A percentile compares a stretch with the other conserved stretches of the same genome.
Conservation (phyloP, 2,888 invertebrate genomes). For the Smittia sp. region DNA sequence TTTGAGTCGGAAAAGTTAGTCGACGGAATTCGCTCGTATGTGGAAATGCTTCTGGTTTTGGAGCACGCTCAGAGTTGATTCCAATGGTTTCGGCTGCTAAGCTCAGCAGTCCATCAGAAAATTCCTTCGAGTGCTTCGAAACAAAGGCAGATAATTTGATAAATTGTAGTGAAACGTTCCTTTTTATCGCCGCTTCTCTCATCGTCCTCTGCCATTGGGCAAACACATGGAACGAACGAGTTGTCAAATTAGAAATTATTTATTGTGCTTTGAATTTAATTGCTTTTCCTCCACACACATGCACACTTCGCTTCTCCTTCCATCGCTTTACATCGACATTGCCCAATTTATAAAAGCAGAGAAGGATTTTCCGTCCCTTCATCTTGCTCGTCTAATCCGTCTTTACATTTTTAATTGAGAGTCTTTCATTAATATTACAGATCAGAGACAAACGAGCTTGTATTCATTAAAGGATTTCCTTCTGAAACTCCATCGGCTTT, state of each 20-base stretch:
- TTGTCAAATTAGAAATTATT: slow-evolving; percentile 41
- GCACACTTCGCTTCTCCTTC: not conserved
- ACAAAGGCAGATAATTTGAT: slow-evolving; percentile 33
- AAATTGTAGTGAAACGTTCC: slow-evolving; percentile 23
- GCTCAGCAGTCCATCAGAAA: not conserved
- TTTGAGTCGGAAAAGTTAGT: slow-evolving; percentile 5
- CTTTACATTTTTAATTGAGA: slow-evolving; percentile 31
- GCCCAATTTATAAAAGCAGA: not conserved
- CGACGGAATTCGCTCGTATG: not conserved
- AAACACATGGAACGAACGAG: slow-evolving; percentile 5
- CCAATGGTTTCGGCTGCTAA: too few species aligned
- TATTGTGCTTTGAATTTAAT: slow-evolving; percentile 41
- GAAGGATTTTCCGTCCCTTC: slow-evolving; percentile 3
- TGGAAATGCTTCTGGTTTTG: too few species aligned
- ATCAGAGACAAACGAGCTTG: slow-evolving; percentile 17
- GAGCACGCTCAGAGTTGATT: too few species aligned
- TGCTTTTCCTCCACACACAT: slow-evolving; percentile 23
- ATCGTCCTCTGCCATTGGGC: not conserved
- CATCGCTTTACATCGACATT: not conserved
- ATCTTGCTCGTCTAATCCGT: not conserved
- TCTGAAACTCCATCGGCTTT: not conserved
- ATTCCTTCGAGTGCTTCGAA: not conserved
- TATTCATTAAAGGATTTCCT: not conserved
- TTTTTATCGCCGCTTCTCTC: slow-evolving; percentile 4
- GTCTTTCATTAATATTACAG: slow-evolving; percentile 40